Evolutionary conservation across 2,797 vertebrate genomes (phyloP).

Genomic region (Podarcis lilfordi): DNA sequence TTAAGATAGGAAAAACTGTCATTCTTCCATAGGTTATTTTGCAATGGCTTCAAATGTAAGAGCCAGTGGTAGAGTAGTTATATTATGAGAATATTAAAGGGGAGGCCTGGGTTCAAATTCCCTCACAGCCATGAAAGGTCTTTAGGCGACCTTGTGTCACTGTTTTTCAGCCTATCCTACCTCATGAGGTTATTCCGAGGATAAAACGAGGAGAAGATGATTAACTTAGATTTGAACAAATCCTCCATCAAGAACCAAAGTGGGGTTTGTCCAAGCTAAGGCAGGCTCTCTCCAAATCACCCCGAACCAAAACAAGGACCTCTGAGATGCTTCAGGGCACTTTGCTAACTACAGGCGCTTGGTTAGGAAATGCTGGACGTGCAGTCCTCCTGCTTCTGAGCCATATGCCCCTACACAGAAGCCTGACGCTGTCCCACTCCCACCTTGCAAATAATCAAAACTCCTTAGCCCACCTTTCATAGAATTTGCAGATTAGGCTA

Average conservation of each 20-base stretch:
- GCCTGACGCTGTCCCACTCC: no score
- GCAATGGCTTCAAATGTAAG: not conserved
- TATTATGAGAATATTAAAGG: not conserved
- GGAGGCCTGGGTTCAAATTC: not conserved
- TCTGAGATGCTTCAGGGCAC: no score
- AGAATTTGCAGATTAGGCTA: not conserved
- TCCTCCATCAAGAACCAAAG: no score
- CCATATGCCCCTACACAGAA: no score
- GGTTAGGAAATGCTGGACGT: no score
- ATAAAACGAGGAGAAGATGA: not conserved
- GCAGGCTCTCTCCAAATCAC: no score
- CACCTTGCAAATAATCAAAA: no score
- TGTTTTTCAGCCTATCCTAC: not conserved
- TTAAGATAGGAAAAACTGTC: conserved; percentile 11
- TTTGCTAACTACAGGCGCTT: no score
- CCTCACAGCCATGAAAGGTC: not conserved
- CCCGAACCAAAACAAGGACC: no score
- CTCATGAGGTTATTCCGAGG: not conserved
- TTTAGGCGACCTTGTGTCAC: no score
- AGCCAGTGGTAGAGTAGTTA: not conserved
- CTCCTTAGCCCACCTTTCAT: not conserved
- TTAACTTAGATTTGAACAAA: not conserved
- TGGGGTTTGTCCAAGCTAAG: no score
- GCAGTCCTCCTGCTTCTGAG: no score
- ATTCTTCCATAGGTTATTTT: conserved; percentile 4